Base-by-base conservation (phyloP, 2,113 vertebrate species). In the Plestiodon gilberti region DNA sequence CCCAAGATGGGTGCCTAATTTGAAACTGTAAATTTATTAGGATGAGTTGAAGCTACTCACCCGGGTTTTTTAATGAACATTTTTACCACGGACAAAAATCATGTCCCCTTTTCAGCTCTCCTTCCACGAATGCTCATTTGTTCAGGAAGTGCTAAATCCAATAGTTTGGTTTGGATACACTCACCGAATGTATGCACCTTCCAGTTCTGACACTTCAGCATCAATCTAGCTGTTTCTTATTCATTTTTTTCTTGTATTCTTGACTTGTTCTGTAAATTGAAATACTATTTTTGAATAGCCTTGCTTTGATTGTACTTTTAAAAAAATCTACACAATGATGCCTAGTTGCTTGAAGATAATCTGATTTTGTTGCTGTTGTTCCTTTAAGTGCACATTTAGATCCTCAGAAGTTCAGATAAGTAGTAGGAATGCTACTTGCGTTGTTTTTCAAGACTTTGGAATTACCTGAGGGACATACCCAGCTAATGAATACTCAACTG, bases 1-100 rank as follows among this genome's bases (percentile, higher is more conserved):
- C 59, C 57, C 76, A 84, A 1, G 5, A 70, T 20, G 20, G 8
- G 17, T 11, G 0, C 3, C 23, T 81, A 14, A 2, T 57, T 88
- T 85, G 69, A 79, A 71, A 80, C 33, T 4, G 30, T 4, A 25
- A 87, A 83, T 78, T 87, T 43, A 59, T 85, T 78, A 85, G 76
- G 48, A 69, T 38, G 48, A 43, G 33, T 40, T 20, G 35, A 40
- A 85, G 13, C 18, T 15, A 59, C 59, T 62, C 59, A 74, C 33
- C 18, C 28, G 11, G n/a, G 35, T 62, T 35, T 79, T 2, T 64
- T 38, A 13, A 40, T 28, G 2, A 61, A 43, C 28, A 61, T 83
- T 83, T 62, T 57, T 25, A 62, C 43, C 81, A 55, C 65, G 57
- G 43, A 57, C 2, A 3, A 82, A 70, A 70, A 55, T 4, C 28